These are phyloP conservation scores for Miichthys miiuy DNA, from an alignment of 2,797 vertebrate genomes.

Conservation along the genomic window DNA sequence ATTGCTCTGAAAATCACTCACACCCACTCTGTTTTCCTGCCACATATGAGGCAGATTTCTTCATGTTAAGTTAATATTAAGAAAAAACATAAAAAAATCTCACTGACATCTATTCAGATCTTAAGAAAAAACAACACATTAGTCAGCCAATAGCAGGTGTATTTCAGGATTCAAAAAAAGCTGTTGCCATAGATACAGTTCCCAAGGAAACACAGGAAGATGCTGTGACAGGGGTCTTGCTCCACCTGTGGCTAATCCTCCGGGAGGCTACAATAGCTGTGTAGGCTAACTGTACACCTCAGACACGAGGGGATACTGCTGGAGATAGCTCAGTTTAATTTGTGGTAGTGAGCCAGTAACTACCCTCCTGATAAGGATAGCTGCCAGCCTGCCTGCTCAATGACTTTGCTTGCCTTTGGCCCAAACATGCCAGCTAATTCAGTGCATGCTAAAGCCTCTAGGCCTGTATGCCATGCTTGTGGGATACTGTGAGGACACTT, in stretches of 20 bases:
- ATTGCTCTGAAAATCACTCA: constrained; percentile 4
- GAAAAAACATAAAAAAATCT: constrained; percentile 29
- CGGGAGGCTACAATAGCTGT: constrained; percentile 46
- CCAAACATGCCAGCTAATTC: constrained; percentile 11
- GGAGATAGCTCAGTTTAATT: neutral
- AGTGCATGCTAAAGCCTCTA: constrained; percentile 4
- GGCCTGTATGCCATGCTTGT: constrained; percentile 1
- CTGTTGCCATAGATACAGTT: constrained; percentile 86
- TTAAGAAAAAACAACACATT: constrained; percentile 53
- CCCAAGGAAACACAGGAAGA: constrained; percentile 79
- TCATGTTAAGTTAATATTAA: constrained; percentile 7
- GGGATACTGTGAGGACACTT: constrained; percentile 30
- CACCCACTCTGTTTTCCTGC: neutral
- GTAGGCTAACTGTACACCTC: constrained; percentile 34
- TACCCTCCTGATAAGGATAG: neutral
- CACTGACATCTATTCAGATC: constrained; percentile 43
- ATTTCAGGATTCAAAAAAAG: constrained; percentile 73
- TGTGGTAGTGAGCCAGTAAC: neutral
- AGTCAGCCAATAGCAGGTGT: constrained; percentile 67
- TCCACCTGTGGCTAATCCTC: constrained; percentile 82
- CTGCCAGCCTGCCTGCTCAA: neutral
- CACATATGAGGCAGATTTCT: neutral
- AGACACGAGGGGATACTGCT: neutral
- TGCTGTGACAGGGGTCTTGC: constrained; percentile 81
- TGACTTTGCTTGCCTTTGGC: constrained; percentile 8